Evolutionary conservation across 2,113 vertebrate genomes (phyloP).

Genomic region (Balaeniceps rex): DNA sequence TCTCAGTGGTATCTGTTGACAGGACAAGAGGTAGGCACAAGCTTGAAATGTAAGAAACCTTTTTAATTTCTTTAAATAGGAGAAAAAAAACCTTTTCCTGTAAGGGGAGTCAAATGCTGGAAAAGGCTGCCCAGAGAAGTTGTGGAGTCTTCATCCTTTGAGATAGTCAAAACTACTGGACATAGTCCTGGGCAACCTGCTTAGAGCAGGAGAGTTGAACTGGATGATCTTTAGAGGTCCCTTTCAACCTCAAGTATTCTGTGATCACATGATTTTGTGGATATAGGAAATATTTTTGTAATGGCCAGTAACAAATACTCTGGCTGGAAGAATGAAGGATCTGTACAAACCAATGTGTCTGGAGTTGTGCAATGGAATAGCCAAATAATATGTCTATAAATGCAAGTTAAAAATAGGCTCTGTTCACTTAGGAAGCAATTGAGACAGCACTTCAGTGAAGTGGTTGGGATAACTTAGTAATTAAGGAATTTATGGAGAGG

Average conservation of each 20-base stretch:
- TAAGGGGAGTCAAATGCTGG: background rate
- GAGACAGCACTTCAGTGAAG: conserved; percentile 18
- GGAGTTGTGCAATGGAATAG: background rate
- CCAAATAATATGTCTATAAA: background rate
- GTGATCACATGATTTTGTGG: background rate
- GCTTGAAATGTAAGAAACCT: background rate
- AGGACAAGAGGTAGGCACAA: background rate
- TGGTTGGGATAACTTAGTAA: background rate
- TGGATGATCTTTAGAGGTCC: background rate
- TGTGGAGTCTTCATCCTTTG: background rate
- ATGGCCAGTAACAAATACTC: background rate
- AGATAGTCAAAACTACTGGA: background rate
- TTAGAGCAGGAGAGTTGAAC: background rate
- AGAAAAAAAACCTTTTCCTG: background rate
- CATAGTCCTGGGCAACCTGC: background rate
- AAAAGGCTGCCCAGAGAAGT: background rate
- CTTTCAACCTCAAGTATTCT: background rate
- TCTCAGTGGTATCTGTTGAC: background rate
- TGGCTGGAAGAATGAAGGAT: background rate
- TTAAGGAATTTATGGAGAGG: background rate
- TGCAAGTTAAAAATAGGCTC: background rate
- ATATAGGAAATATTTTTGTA: background rate
- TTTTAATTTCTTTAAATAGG: background rate
- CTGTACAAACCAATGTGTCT: background rate
- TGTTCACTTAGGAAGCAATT: background rate